Percentiles rank a stretch among this genome's conserved stretches.
phyloP scores from a whole-genome alignment of 2,113 vertebrate genomes.

The Vulpes vulpes region DNA sequence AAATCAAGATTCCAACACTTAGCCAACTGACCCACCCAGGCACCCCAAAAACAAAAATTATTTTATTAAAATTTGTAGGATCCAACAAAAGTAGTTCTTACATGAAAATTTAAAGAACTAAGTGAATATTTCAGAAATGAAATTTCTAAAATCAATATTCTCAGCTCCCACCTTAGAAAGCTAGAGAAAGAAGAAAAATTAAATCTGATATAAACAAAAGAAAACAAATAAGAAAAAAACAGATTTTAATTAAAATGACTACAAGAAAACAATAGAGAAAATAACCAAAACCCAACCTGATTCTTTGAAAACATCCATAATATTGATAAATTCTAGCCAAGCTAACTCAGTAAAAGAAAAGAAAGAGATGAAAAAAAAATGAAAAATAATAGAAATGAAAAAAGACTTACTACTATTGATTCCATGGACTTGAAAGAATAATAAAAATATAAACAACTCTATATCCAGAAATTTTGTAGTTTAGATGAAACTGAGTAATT shows the following conservation, averaged over 20 bases:
- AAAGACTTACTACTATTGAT: not conserved
- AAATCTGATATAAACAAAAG: not conserved
- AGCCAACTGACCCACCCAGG: not conserved
- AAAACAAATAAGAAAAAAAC: not conserved
- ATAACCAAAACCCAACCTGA: not conserved
- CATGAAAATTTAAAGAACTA: not conserved
- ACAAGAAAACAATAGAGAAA: not conserved
- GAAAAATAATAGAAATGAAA: not conserved
- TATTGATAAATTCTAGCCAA: not conserved
- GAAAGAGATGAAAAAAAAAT: not conserved
- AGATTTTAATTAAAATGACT: not conserved
- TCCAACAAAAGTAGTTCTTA: not conserved
- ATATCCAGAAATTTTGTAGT: not conserved
- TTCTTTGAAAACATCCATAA: not conserved
- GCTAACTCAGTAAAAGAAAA: not conserved
- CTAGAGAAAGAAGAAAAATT: not conserved
- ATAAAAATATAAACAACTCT: not conserved
- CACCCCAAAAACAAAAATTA: not conserved
- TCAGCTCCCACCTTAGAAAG: not conserved
- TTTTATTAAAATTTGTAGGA: not conserved
- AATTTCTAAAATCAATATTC: not conserved
- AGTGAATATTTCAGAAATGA: not conserved
- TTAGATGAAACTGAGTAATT: not conserved
- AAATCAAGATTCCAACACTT: not conserved
- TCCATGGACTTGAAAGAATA: not conserved